Percentiles rank a stretch among this genome's conserved stretches.
Evolutionary conservation across 2,113 vertebrate genomes (phyloP).

Genomic region (Clarias batrachus): DNA sequence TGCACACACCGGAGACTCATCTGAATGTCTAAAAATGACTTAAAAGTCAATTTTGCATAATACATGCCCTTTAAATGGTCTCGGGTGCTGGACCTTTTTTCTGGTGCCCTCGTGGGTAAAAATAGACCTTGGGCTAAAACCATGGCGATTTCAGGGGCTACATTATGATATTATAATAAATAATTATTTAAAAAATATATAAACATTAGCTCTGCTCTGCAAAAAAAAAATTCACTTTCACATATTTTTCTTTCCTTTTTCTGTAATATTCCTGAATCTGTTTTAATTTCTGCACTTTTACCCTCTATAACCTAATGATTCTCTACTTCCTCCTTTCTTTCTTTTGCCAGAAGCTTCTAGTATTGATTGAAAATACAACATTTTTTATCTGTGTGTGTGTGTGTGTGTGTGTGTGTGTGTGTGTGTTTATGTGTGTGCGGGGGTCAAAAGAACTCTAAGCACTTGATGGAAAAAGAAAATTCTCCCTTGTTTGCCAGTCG

Average conservation of each 20-base stretch:
- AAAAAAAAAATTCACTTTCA: not conserved
- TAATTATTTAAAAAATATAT: not conserved
- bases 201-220: not conserved
- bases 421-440: not conserved
- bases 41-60: too few species aligned
- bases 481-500: conserved; percentile 10
- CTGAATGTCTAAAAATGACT: too few species aligned
- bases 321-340: not conserved
- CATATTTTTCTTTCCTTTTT: not conserved
- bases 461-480: conserved; percentile 16
- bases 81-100: too few species aligned
- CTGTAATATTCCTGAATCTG: not conserved
- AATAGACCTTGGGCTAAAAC: too few species aligned
- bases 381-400: not conserved
- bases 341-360: not conserved
- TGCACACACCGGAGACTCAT: too few species aligned
- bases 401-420: not conserved
- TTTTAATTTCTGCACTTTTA: conserved; percentile 1
- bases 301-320: not conserved
- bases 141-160: too few species aligned
- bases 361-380: not conserved
- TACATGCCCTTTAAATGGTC: too few species aligned
- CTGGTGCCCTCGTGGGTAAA: too few species aligned
- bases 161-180: not conserved
- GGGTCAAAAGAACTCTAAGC: conserved; percentile 5